Conservation (phyloP, 2,888 invertebrate species). For the Microchrysa polita region DNA sequence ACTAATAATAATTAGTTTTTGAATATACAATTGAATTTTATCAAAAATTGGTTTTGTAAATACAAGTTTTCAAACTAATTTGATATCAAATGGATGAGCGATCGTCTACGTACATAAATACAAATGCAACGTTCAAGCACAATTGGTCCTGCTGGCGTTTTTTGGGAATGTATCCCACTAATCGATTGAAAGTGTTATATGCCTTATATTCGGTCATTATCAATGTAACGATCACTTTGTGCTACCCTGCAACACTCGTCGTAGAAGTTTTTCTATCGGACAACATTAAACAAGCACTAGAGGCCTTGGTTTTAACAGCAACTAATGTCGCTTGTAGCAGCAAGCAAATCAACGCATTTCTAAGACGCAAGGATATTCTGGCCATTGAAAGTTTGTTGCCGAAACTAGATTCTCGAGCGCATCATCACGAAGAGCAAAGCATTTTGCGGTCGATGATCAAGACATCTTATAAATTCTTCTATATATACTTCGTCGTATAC, state of each 20-base stretch:
- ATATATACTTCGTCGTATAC: slow-evolving; percentile 56
- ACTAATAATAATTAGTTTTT: too few relatives aligned
- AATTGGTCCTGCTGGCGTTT: slow-evolving; percentile 60
- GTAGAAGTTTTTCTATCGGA: slow-evolving; percentile 56
- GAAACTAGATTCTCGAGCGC: slow-evolving; percentile 54
- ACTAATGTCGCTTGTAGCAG: slow-evolving; percentile 59
- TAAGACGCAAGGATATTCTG: slow-evolving; percentile 55
- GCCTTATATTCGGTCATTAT: slow-evolving; percentile 53
- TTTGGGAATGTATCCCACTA: slow-evolving; percentile 56
- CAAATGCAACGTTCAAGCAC: slow-evolving; percentile 56
- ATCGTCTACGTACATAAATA: slow-evolving; percentile 47
- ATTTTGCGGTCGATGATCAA: slow-evolving; percentile 53
- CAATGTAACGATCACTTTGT: slow-evolving; percentile 56
- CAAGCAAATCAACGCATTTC: slow-evolving; percentile 58
- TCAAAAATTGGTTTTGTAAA: too few relatives aligned
- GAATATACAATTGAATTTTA: too few relatives aligned
- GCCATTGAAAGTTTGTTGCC: slow-evolving; percentile 53
- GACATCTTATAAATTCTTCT: slow-evolving; percentile 54
- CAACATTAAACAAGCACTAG: slow-evolving; percentile 56
- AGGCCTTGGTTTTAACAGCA: slow-evolving; percentile 59
- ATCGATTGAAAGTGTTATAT: slow-evolving; percentile 49
- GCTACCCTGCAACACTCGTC: slow-evolving; percentile 58
- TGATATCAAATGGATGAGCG: too few relatives aligned
- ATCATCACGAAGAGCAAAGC: slow-evolving; percentile 52
- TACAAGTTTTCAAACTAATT: too few relatives aligned